Conservation (phyloP, 2,888 invertebrate genomes). For the Gastrophysa polygoni region DNA sequence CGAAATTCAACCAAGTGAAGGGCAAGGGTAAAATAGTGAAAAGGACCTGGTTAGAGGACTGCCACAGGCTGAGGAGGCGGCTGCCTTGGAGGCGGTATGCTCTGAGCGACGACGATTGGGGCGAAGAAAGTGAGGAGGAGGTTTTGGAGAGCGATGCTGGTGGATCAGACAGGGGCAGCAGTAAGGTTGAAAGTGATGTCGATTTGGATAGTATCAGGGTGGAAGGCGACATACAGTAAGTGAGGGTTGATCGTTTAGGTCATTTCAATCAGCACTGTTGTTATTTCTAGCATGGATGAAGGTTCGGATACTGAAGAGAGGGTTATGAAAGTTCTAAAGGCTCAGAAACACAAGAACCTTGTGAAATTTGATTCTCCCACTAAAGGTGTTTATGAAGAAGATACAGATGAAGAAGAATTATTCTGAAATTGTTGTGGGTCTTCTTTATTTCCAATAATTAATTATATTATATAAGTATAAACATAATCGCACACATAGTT, state of each 20-base stretch:
- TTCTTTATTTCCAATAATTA: neutral
- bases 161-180: conserved; percentile 31
- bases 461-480: too few species aligned
- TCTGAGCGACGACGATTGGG: conserved; percentile 55
- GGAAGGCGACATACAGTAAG: conserved; percentile 36
- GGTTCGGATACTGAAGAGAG: conserved; percentile 70
- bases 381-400: neutral
- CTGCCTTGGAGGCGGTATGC: conserved; percentile 68
- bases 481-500: too few species aligned
- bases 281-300: conserved; percentile 36
- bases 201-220: conserved; percentile 27
- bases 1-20: conserved; percentile 78
- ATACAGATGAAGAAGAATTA: neutral
- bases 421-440: neutral
- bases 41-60: conserved; percentile 77
- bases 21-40: conserved; percentile 70
- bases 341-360: conserved; percentile 9
- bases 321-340: conserved; percentile 51
- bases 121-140: conserved; percentile 63
- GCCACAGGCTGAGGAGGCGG: conserved; percentile 64
- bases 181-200: conserved; percentile 29
- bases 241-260: conserved; percentile 2
- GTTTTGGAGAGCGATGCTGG: conserved; percentile 58
- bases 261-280: too few species aligned
- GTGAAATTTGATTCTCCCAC: neutral